These are phyloP conservation scores for Chaetura pelagica DNA, from an alignment of 2,113 vertebrate genomes.

Conservation along the genomic window DNA sequence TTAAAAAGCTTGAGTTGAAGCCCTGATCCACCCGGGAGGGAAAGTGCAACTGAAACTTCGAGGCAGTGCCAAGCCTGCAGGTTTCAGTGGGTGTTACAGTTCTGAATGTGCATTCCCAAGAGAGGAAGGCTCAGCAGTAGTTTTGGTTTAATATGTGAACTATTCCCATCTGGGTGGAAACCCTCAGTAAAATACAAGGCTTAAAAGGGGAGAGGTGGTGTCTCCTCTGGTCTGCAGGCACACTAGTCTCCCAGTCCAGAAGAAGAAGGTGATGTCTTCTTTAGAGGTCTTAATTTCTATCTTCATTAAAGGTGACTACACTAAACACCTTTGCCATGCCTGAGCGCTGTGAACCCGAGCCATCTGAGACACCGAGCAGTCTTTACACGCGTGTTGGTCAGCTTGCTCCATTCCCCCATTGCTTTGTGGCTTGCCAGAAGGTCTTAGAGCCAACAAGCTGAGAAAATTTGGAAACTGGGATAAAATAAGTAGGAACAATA, in stretches of 20 bases:
- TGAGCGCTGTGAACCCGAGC: not conserved
- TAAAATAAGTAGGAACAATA: not conserved
- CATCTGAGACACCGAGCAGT: not conserved
- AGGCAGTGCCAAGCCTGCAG: not conserved
- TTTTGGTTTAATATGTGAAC: not conserved
- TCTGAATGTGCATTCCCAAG: not conserved
- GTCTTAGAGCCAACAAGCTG: not conserved
- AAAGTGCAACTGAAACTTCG: not conserved
- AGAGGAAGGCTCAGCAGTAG: not conserved
- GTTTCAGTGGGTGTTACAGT: not conserved
- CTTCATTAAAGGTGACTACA: not conserved
- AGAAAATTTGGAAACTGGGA: not conserved
- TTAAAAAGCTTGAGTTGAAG: not conserved
- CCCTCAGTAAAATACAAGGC: not conserved
- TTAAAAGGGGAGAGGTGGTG: not conserved
- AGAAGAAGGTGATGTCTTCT: not conserved
- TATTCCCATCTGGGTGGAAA: not conserved
- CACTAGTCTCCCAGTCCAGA: not conserved
- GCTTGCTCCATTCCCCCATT: accelerated
- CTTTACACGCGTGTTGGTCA: not conserved
- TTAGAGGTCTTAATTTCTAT: not conserved
- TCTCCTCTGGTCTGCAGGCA: not conserved
- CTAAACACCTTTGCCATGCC: not conserved
- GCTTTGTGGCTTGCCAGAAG: not conserved
- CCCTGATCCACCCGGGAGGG: not conserved